These are phyloP conservation scores for Paradoxurus hermaphroditus DNA, from an alignment of 2,113 vertebrate genomes.

Conservation along the genomic window DNA sequence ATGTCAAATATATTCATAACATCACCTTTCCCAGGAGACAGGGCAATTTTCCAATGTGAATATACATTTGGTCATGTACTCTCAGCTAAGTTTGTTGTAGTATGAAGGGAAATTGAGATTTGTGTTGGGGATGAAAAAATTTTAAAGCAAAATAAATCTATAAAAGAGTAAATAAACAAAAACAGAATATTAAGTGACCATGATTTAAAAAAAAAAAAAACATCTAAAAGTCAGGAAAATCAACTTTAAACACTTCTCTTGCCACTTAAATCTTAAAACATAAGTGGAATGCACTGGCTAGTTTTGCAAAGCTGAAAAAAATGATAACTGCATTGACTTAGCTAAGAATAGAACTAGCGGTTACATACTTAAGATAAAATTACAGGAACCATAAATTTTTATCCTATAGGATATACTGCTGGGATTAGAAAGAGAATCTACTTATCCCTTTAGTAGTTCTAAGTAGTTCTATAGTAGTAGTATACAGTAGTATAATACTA, in stretches of 20 bases:
- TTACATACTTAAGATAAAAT: slow-evolving; percentile 54
- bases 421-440: slow-evolving; percentile 42
- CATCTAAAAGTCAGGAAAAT: background rate
- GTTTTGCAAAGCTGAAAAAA: slow-evolving; percentile 33
- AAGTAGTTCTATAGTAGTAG: no score
- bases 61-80: background rate
- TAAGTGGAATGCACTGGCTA: slow-evolving; percentile 1
- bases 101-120: background rate
- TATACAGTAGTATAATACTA: no score
- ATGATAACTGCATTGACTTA: background rate
- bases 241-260: background rate
- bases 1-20: background rate
- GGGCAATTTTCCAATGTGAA: background rate
- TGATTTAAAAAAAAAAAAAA: background rate
- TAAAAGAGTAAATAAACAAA: background rate
- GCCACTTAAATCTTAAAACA: slow-evolving; percentile 2
- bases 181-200: background rate
- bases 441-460: slow-evolving; percentile 2
- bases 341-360: slow-evolving; percentile 48
- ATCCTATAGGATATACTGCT: slow-evolving; percentile 10
- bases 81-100: background rate
- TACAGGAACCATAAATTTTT: slow-evolving; percentile 49
- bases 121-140: background rate
- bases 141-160: slow-evolving; percentile 13
- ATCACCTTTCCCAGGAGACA: background rate